These are phyloP conservation scores for Tauraco erythrolophus DNA, from an alignment of 2,113 vertebrate genomes.

Conservation along the genomic window DNA sequence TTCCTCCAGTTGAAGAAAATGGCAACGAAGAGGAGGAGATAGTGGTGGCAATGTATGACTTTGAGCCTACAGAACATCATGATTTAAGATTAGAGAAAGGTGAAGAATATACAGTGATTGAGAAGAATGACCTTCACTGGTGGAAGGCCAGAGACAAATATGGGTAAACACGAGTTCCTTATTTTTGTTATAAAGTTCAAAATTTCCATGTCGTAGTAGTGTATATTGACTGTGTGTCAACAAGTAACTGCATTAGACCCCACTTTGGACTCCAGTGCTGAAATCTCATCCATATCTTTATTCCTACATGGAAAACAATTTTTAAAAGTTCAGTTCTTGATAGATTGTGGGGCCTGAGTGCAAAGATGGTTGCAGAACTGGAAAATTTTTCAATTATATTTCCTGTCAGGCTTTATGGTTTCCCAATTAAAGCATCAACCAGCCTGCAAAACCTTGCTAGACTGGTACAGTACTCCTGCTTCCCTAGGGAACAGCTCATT, in stretches of 20 bases:
- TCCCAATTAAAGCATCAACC: background rate
- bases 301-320: background rate
- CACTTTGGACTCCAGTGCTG: background rate
- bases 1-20: conserved; percentile 8
- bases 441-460: background rate
- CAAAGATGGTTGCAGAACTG: background rate
- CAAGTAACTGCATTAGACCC: background rate
- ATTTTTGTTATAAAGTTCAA: background rate
- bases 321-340: rapidly evolving
- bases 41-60: conserved; percentile 91
- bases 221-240: background rate
- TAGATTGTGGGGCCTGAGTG: background rate
- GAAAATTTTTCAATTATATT: background rate
- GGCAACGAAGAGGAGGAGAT: conserved; percentile 74
- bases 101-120: conserved; percentile 88
- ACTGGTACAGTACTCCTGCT: background rate
- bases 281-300: background rate
- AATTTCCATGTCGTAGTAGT: background rate
- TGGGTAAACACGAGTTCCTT: conserved; percentile 74
- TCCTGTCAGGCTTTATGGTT: background rate
- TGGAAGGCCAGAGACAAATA: conserved; percentile 88
- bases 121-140: conserved; percentile 91
- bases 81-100: conserved; percentile 87
- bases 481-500: background rate
- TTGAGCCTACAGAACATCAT: conserved; percentile 85